These are phyloP conservation scores for Lindbergichthys nudifrons DNA, from an alignment of 2,797 vertebrate species.

Conservation along the genomic window DNA sequence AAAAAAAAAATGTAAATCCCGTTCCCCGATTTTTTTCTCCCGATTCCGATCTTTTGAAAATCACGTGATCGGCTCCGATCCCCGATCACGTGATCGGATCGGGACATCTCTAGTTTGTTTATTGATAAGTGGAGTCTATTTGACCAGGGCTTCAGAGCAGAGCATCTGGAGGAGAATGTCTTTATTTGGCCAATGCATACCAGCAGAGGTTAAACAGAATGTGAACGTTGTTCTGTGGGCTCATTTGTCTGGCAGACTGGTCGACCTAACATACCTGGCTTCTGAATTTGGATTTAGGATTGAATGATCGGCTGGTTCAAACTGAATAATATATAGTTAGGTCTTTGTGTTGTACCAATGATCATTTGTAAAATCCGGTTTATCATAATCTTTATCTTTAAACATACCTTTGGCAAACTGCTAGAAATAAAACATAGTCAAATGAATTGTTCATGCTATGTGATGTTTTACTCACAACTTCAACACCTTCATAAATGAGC, in stretches of 20 bases:
- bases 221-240: background rate
- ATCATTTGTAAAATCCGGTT: background rate
- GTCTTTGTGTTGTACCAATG: background rate
- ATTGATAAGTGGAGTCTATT: conserved; percentile 1
- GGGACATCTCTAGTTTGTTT: too few relatives aligned
- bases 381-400: background rate
- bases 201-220: background rate
- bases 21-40: too few relatives aligned
- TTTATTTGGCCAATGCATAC: background rate
- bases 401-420: background rate
- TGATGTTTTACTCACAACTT: background rate
- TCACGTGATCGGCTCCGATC: too few relatives aligned
- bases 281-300: background rate
- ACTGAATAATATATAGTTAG: too few relatives aligned
- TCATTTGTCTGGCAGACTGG: background rate
- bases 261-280: background rate
- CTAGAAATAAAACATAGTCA: background rate
- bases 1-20: too few relatives aligned
- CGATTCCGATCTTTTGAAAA: too few relatives aligned
- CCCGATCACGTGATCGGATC: too few relatives aligned
- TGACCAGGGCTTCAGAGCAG: background rate
- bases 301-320: too few relatives aligned
- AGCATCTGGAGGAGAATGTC: background rate
- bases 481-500: background rate
- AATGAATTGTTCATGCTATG: background rate